These are phyloP conservation scores for Mimumesa dahlbomi DNA, from an alignment of 2,888 invertebrate species.

Conservation along the genomic window DNA sequence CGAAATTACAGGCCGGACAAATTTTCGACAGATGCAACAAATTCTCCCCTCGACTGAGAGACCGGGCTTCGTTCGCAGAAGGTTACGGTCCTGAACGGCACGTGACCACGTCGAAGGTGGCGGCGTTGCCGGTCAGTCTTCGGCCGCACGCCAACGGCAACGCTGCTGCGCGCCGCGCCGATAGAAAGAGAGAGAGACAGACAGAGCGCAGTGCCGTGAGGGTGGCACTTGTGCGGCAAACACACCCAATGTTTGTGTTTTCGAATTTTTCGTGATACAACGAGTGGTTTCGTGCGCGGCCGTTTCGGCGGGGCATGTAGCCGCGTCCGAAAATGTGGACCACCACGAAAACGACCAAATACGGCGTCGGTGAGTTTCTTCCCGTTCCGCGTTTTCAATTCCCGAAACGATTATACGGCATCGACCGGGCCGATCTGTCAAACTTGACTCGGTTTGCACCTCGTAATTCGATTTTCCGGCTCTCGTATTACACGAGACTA, in stretches of 20 bases:
- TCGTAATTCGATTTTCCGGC: no score
- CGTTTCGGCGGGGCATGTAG: conserved; percentile 68
- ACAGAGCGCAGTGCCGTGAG: conserved; percentile 53
- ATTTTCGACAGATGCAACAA: no score
- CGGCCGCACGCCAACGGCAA: conserved; percentile 63
- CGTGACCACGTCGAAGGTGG: conserved; percentile 50
- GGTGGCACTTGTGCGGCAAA: conserved; percentile 71
- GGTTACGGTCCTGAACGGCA: conserved; percentile 39
- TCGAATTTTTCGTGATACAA: conserved; percentile 69
- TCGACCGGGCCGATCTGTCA: conserved; percentile 61
- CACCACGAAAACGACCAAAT: conserved; percentile 87
- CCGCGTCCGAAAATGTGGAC: conserved; percentile 84
- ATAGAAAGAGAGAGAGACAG: conserved; percentile 37
- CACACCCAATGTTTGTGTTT: conserved; percentile 79
- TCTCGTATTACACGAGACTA: no score
- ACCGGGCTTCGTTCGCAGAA: not conserved
- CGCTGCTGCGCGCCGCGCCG: conserved; percentile 53
- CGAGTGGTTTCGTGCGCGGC: conserved; percentile 55
- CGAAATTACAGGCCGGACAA: no score
- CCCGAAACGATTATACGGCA: no score
- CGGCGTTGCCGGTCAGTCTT: conserved; percentile 60
- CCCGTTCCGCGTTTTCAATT: no score
- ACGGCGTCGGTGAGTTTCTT: conserved; percentile 89
- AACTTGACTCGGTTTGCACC: conserved; percentile 28
- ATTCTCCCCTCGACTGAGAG: no score